A percentile compares a stretch with the other conserved stretches of the same genome.
These are phyloP conservation scores for Nothoprocta perdicaria DNA, from an alignment of 2,113 vertebrate genomes.

Conservation along the genomic window DNA sequence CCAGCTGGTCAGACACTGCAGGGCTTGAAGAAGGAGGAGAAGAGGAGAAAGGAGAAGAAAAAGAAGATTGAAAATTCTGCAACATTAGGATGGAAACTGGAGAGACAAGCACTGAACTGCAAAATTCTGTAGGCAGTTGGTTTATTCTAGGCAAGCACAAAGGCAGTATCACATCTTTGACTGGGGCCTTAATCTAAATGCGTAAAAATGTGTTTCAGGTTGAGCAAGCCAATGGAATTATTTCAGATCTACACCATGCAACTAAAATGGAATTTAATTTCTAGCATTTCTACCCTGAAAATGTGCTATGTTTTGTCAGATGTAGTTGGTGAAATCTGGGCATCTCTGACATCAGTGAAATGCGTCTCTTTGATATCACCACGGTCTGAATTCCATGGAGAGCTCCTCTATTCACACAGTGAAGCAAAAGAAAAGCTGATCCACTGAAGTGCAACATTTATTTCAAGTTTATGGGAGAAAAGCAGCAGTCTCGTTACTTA, in stretches of 20 bases:
- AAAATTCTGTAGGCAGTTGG: neutral
- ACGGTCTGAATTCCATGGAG: neutral
- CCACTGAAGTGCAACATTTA: neutral
- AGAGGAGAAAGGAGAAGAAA: too few species aligned
- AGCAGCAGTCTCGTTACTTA: neutral
- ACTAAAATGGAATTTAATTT: slow-evolving; percentile 10
- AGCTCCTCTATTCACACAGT: neutral
- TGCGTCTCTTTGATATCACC: neutral
- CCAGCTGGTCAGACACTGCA: slow-evolving; percentile 27
- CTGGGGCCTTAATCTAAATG: neutral
- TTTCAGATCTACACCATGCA: neutral
- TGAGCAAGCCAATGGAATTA: neutral
- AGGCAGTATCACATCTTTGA: neutral
- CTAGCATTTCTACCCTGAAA: slow-evolving; percentile 4
- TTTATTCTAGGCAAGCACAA: neutral
- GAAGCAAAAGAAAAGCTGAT: neutral
- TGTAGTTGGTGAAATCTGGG: neutral
- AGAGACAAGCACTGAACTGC: neutral
- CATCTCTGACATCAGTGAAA: neutral
- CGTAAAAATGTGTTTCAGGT: neutral
- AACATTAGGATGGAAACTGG: neutral
- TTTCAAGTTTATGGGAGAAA: neutral
- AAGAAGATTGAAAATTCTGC: neutral
- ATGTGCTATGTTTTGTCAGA: neutral
- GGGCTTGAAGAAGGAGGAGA: too few species aligned